These are phyloP conservation scores for Sarcophaga rosellei DNA, from an alignment of 2,888 invertebrate species.

Conservation along the genomic window DNA sequence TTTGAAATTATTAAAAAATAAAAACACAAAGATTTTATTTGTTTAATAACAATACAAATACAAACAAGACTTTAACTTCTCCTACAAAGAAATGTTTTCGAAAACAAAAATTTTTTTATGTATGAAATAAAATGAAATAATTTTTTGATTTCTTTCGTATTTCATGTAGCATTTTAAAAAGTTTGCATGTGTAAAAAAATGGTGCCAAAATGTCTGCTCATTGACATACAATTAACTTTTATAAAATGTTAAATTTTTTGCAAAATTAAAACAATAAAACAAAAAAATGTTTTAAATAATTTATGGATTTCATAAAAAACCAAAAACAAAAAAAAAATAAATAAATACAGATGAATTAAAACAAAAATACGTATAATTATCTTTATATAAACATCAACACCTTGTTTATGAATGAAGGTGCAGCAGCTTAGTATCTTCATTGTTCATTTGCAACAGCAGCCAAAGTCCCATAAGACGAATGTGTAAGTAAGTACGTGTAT, in stretches of 20 bases:
- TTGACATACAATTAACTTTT: slow-evolving; percentile 65
- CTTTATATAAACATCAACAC: slow-evolving; percentile 64
- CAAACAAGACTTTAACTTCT: too few relatives aligned
- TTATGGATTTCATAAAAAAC: slow-evolving; percentile 53
- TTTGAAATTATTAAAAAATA: not conserved
- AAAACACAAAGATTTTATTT: too few relatives aligned
- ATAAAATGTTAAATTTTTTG: slow-evolving; percentile 46
- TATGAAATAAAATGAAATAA: too few relatives aligned
- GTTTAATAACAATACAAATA: too few relatives aligned
- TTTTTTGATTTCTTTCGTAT: not conserved
- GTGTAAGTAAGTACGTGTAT: slow-evolving; percentile 2
- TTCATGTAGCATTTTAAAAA: not conserved
- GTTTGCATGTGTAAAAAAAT: slow-evolving; percentile 53
- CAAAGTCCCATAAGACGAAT: slow-evolving; percentile 29
- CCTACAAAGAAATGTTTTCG: not conserved
- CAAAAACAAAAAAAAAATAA: too few relatives aligned
- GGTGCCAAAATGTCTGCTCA: slow-evolving; percentile 62
- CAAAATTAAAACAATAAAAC: not conserved
- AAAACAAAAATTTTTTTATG: not conserved
- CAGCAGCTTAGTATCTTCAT: slow-evolving; percentile 47
- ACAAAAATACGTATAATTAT: slow-evolving; percentile 55
- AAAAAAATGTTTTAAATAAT: slow-evolving; percentile 53
- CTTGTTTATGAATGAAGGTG: slow-evolving; percentile 62
- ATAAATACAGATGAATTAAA: slow-evolving; percentile 7
- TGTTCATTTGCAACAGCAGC: slow-evolving; percentile 3